These are phyloP conservation scores for Anguilla obscura DNA, from an alignment of 2,797 vertebrate genomes.

Conservation along the genomic window DNA sequence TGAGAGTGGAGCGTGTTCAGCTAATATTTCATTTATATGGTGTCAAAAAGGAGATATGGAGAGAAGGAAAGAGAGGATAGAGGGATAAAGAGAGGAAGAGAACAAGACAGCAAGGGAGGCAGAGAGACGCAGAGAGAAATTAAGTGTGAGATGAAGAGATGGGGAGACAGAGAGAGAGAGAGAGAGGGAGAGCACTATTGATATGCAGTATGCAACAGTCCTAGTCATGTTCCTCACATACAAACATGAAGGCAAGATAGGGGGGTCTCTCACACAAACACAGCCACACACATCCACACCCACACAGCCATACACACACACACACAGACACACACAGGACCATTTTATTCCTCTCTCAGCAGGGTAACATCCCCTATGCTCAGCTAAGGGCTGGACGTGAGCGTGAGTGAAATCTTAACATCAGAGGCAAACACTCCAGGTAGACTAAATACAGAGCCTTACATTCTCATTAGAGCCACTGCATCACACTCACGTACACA, in stretches of 20 bases:
- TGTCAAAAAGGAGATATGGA: conserved; percentile 51
- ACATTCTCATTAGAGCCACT: background rate
- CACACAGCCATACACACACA: background rate
- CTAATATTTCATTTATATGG: conserved; percentile 9
- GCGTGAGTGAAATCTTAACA: no score
- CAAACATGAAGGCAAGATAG: background rate
- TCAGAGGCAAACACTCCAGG: background rate
- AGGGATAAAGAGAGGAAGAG: background rate
- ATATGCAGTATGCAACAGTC: background rate
- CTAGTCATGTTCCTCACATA: background rate
- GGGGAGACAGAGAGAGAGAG: background rate
- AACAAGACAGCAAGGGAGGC: conserved; percentile 31
- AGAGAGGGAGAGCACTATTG: background rate
- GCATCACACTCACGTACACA: background rate
- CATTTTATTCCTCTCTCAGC: no score
- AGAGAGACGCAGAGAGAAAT: conserved; percentile 40
- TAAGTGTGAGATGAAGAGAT: conserved; percentile 26
- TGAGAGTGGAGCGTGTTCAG: conserved; percentile 52
- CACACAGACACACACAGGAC: background rate
- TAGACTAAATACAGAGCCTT: background rate
- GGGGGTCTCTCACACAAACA: background rate
- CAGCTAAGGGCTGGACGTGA: no score
- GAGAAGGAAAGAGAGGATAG: conserved; percentile 24
- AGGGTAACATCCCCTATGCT: no score
- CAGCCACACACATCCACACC: background rate